Conservation (phyloP, 1,140 invertebrate genomes). For the Heliconius eleuchia region DNA sequence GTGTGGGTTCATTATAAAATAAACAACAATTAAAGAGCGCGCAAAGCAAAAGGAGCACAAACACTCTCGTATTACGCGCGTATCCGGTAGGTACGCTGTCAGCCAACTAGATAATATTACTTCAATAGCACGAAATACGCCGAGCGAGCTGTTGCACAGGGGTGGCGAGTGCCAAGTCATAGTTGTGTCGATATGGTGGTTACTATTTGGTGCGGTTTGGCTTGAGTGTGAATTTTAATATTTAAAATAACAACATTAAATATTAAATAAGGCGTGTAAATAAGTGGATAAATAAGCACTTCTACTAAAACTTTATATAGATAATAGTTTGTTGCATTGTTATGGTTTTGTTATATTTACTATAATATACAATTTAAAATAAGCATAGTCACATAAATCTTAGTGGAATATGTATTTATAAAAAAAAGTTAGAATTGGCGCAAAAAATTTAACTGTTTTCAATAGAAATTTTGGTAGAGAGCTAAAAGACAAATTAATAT, state of each 20-base stretch:
- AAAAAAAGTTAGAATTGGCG: too few species aligned
- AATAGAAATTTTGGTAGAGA: not conserved
- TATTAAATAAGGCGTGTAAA: too few species aligned
- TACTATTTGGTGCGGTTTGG: not conserved
- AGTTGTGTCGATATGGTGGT: not conserved
- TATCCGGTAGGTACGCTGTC: conserved; percentile 46
- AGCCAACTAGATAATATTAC: conserved; percentile 59
- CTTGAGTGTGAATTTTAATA: not conserved
- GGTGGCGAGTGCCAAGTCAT: conserved; percentile 14
- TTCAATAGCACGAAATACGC: conserved; percentile 63
- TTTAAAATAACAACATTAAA: too few species aligned
- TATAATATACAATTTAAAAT: too few species aligned
- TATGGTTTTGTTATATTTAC: too few species aligned
- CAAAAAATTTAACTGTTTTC: too few species aligned
- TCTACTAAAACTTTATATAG: too few species aligned
- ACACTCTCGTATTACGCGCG: conserved; percentile 46
- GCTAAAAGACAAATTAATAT: not conserved
- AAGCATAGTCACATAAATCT: too few species aligned
- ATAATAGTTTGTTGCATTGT: too few species aligned
- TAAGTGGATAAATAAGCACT: too few species aligned
- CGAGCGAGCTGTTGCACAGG: conserved; percentile 31
- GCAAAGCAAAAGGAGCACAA: conserved; percentile 41
- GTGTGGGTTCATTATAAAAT: conserved; percentile 19
- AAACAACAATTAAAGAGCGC: conserved; percentile 37
- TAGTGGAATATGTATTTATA: too few species aligned